These are phyloP conservation scores for Corydoras maculifer DNA, from an alignment of 2,113 vertebrate species.

Conservation along the genomic window DNA sequence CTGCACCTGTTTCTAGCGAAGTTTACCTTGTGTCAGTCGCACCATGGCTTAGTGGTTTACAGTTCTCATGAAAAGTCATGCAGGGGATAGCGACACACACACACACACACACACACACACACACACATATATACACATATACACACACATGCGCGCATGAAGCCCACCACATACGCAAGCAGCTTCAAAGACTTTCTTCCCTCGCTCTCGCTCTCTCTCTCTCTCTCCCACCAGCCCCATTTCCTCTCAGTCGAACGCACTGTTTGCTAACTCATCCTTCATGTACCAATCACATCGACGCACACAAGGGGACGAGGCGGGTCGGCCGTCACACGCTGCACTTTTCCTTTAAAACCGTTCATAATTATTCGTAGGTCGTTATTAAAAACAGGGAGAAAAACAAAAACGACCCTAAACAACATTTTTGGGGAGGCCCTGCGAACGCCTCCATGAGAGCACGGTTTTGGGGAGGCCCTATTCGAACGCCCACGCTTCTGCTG, in stretches of 20 bases:
- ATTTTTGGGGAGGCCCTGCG: constrained; percentile 14
- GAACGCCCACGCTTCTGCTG: constrained; percentile 37
- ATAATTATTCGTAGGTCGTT: too few species aligned
- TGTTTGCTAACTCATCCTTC: constrained; percentile 35
- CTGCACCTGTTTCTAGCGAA: constrained; percentile 41
- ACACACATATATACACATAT: too few species aligned
- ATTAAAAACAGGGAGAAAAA: background rate
- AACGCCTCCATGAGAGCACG: background rate
- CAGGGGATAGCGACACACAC: constrained; percentile 9
- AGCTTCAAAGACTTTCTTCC: constrained; percentile 38
- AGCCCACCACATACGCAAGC: constrained; percentile 35
- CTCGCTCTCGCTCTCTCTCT: constrained; percentile 11
- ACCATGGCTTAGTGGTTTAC: constrained; percentile 32
- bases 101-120: too few species aligned
- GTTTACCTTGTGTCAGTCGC: constrained; percentile 24
- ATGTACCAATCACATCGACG: background rate
- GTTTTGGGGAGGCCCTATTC: constrained; percentile 30
- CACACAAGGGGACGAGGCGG: background rate
- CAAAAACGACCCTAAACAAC: background rate
- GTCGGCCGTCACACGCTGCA: too few species aligned
- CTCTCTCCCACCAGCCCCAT: constrained; percentile 25
- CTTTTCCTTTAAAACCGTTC: too few species aligned
- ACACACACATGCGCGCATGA: constrained; percentile 3
- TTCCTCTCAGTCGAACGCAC: constrained; percentile 37
- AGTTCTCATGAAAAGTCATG: constrained; percentile 41